Evolutionary conservation across 1,140 invertebrate genomes (phyloP).

Genomic region (Himalopsyche phryganea): DNA sequence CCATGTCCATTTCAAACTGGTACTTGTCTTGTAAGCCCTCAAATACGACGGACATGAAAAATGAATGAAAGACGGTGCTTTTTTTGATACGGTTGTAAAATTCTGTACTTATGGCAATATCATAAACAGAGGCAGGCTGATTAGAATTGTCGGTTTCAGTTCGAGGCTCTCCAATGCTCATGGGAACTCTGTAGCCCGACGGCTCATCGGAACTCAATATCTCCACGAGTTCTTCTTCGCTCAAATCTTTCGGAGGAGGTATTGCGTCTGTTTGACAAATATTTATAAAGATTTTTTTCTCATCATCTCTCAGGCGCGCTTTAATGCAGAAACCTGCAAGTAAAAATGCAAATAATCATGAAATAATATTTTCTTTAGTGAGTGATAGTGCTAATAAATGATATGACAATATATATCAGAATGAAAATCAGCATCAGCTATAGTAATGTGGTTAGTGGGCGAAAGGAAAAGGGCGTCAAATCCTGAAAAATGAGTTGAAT

Average conservation of each 20-base stretch:
- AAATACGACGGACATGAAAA: slow-evolving; percentile 70
- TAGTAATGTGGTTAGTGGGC: too few relatives aligned
- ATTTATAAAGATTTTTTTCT: slow-evolving; percentile 76
- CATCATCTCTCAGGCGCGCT: slow-evolving; percentile 62
- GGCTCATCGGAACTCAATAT: slow-evolving; percentile 70
- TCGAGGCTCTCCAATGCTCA: slow-evolving; percentile 82
- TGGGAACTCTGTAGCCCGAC: slow-evolving; percentile 72
- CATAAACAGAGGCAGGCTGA: slow-evolving; percentile 65
- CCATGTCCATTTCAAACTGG: slow-evolving; percentile 60
- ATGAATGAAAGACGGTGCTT: slow-evolving; percentile 67
- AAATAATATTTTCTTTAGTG: too few relatives aligned
- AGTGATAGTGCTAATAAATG: too few relatives aligned
- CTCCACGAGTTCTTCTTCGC: slow-evolving; percentile 68
- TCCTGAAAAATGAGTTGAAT: too few relatives aligned
- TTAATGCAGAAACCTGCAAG: slow-evolving; percentile 81
- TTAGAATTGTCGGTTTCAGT: slow-evolving; percentile 75
- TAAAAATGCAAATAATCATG: background rate
- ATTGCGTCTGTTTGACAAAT: slow-evolving; percentile 74
- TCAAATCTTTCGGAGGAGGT: slow-evolving; percentile 75
- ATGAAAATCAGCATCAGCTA: too few relatives aligned
- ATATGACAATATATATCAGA: too few relatives aligned
- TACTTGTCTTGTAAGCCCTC: slow-evolving; percentile 76
- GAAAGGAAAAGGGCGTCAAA: too few relatives aligned
- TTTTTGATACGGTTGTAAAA: slow-evolving; percentile 69
- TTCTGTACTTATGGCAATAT: slow-evolving; percentile 71